Evolutionary conservation across 2,888 invertebrate genomes (phyloP).

Genomic region (Laspeyria flexula): DNA sequence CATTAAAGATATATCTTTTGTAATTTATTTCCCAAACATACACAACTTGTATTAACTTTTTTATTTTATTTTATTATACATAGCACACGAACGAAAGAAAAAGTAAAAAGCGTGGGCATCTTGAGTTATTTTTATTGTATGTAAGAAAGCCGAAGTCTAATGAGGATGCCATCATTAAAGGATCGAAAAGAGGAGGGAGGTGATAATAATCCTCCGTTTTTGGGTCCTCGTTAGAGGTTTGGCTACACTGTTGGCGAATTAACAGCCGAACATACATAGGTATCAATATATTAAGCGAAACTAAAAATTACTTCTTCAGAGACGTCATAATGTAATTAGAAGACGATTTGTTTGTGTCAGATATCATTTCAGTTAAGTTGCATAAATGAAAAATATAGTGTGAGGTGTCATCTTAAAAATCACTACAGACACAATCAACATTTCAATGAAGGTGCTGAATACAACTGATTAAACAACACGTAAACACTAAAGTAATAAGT

Average conservation of each 20-base stretch:
- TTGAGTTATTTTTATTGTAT: constrained; percentile 39
- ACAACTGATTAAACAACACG: too few species aligned
- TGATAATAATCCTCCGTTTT: constrained; percentile 67
- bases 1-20: background rate
- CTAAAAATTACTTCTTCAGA: too few species aligned
- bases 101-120: constrained; percentile 21
- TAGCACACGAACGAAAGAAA: constrained; percentile 14
- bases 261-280: background rate
- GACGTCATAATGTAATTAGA: too few species aligned
- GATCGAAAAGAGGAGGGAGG: constrained; percentile 57
- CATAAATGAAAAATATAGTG: too few species aligned
- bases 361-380: too few species aligned
- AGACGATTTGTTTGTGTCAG: too few species aligned
- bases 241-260: constrained; percentile 26
- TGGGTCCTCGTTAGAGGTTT: constrained; percentile 40
- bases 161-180: constrained; percentile 61
- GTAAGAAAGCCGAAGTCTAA: constrained; percentile 48
- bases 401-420: too few species aligned
- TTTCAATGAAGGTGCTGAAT: too few species aligned
- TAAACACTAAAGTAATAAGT: too few species aligned
- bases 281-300: too few species aligned
- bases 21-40: constrained; percentile 7
- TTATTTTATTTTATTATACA: constrained; percentile 11
- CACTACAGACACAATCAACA: too few species aligned
- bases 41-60: constrained; percentile 4